A percentile compares a stretch with the other conserved stretches of the same genome.
Evolutionary conservation across 2,797 vertebrate species (phyloP).

Genomic region (Coranthus polyacanthus): DNA sequence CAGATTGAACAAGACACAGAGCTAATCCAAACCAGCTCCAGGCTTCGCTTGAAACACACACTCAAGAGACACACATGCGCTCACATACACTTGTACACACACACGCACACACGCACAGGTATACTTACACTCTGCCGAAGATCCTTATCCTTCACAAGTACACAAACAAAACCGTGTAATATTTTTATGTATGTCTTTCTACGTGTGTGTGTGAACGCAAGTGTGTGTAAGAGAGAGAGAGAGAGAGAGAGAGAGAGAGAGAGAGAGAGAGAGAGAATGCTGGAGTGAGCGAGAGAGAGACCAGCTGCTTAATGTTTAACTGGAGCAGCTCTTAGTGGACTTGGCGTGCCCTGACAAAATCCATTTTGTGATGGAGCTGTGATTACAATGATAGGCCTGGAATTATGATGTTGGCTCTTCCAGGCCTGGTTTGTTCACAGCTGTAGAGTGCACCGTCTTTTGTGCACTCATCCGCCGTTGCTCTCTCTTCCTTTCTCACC

Average conservation of each 20-base stretch:
- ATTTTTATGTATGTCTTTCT: conserved; percentile 38
- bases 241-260: conserved; percentile 56
- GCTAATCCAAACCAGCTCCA: conserved; percentile 80
- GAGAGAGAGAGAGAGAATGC: conserved; percentile 19
- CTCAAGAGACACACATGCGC: conserved; percentile 8
- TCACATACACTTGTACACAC: conserved; percentile 5
- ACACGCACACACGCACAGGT: conserved; percentile 26
- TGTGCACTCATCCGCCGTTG: conserved; percentile 44
- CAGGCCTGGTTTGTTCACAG: conserved; percentile 74
- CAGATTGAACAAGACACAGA: conserved; percentile 80
- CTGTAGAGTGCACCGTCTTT: conserved; percentile 68
- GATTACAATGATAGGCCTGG: conserved; percentile 86
- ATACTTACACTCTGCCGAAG: conserved; percentile 30
- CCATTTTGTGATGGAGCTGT: conserved; percentile 86
- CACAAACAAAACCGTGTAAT: conserved; percentile 54
- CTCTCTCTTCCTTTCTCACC: conserved; percentile 42
- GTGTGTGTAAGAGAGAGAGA: conserved; percentile 9
- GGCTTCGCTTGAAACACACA: conserved; percentile 52
- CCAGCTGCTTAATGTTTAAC: conserved; percentile 89
- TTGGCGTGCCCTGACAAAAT: conserved; percentile 88
- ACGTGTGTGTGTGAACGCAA: conserved; percentile 6
- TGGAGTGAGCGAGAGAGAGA: conserved; percentile 55
- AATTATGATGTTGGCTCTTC: conserved; percentile 83
- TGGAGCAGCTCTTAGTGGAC: conserved; percentile 82
- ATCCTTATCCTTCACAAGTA: conserved; percentile 52